These are phyloP conservation scores for Microchrysa polita DNA, from an alignment of 2,888 invertebrate species.

Conservation along the genomic window DNA sequence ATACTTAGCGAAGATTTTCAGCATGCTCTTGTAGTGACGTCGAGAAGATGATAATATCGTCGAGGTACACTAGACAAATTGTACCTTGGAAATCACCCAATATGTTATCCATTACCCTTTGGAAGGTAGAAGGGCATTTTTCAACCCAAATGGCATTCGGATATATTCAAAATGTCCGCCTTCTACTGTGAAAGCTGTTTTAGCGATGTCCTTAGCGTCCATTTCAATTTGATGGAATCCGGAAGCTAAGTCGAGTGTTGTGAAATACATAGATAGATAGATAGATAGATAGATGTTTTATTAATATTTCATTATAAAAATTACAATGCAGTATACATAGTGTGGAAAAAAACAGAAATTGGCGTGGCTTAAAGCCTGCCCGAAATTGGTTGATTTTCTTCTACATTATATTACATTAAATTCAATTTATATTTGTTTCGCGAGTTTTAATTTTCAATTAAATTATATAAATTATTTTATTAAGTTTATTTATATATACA, in stretches of 20 bases:
- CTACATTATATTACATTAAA: no score
- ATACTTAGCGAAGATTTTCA: neutral
- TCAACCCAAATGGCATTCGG: constrained; percentile 48
- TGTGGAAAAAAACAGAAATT: no score
- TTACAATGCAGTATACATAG: no score
- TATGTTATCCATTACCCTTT: constrained; percentile 46
- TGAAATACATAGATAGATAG: no score
- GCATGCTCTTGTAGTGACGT: constrained; percentile 13
- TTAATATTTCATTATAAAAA: no score
- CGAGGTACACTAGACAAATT: constrained; percentile 7
- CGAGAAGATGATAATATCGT: constrained; percentile 23
- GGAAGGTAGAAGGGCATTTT: constrained; percentile 48
- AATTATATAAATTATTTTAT: no score
- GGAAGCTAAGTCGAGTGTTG: neutral
- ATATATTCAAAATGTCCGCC: constrained; percentile 46
- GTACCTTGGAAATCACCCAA: no score
- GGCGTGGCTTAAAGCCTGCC: neutral
- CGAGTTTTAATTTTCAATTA: no score
- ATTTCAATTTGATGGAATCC: constrained; percentile 2
- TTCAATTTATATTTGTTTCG: no score
- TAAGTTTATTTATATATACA: no score
- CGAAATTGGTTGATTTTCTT: no score
- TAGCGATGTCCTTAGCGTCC: constrained; percentile 41
- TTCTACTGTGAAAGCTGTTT: constrained; percentile 53
- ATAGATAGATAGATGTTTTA: no score